Evolutionary conservation across 1,140 invertebrate species (phyloP).

Genomic region (Amyelois transitella): DNA sequence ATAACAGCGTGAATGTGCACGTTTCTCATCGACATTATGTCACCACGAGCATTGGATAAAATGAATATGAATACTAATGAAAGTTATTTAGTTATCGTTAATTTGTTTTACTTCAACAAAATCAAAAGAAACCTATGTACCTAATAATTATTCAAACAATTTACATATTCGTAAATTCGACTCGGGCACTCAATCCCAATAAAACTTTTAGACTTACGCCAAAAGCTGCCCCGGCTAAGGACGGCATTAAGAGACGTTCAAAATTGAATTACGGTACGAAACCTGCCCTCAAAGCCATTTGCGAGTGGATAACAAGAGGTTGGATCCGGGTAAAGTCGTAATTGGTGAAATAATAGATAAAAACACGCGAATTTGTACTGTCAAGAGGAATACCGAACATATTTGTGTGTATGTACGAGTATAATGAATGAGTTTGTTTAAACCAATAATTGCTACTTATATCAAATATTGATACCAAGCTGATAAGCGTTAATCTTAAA

Average conservation of each 20-base stretch:
- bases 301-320: conserved; percentile 16
- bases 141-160: neutral
- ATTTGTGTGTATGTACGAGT: too few species aligned
- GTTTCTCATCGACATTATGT: too few species aligned
- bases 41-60: too few species aligned
- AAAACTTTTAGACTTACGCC: conserved; percentile 16
- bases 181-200: neutral
- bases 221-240: conserved; percentile 15
- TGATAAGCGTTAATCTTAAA: too few species aligned
- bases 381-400: neutral
- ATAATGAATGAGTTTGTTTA: too few species aligned
- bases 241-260: conserved; percentile 17
- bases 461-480: too few species aligned
- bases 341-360: conserved; percentile 18
- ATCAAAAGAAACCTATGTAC: too few species aligned
- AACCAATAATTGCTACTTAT: too few species aligned
- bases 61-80: too few species aligned
- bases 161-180: neutral
- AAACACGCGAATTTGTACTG: neutral
- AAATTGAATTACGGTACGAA: conserved; percentile 21
- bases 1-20: too few species aligned
- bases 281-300: conserved; percentile 22
- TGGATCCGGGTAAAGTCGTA: conserved; percentile 20
- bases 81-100: too few species aligned
- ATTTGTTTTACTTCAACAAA: too few species aligned